Evolutionary conservation across 1,140 invertebrate genomes (phyloP).

Genomic region (Eufriesea mexicana): DNA sequence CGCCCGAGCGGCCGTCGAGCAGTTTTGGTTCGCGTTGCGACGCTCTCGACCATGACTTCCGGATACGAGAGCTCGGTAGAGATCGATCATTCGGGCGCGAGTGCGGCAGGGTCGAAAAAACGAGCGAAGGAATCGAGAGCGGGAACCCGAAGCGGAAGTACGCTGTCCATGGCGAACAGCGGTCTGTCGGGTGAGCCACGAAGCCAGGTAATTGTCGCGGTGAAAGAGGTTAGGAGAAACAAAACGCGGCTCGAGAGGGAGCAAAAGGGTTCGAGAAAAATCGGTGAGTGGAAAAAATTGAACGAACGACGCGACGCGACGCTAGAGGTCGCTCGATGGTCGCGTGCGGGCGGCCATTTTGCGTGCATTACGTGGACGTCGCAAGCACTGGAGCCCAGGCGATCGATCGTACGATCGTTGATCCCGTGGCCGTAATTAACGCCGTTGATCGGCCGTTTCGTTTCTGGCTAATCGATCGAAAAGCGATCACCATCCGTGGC

Average conservation of each 20-base stretch:
- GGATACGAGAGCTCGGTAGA: constrained; percentile 12
- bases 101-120: neutral
- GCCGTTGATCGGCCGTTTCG: constrained; percentile 6
- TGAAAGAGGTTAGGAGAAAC: constrained; percentile 57
- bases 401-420: neutral
- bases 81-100: neutral
- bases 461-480: neutral
- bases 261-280: too few relatives aligned
- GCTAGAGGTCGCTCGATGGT: too few relatives aligned
- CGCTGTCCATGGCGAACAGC: constrained; percentile 3
- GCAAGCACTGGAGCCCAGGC: too few relatives aligned
- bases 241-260: neutral
- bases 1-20: neutral
- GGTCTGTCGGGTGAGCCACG: constrained; percentile 13
- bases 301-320: too few relatives aligned
- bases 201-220: constrained; percentile 39
- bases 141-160: neutral
- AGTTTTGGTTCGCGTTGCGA: neutral
- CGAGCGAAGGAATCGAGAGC: neutral
- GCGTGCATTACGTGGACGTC: too few relatives aligned
- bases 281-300: too few relatives aligned
- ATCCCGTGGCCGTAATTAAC: neutral
- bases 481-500: neutral
- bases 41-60: constrained; percentile 8
- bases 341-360: too few relatives aligned